A percentile compares a stretch with the other conserved stretches of the same genome.
These are phyloP conservation scores for Cataglyphis hispanica DNA, from an alignment of 1,140 invertebrate species.

Conservation along the genomic window DNA sequence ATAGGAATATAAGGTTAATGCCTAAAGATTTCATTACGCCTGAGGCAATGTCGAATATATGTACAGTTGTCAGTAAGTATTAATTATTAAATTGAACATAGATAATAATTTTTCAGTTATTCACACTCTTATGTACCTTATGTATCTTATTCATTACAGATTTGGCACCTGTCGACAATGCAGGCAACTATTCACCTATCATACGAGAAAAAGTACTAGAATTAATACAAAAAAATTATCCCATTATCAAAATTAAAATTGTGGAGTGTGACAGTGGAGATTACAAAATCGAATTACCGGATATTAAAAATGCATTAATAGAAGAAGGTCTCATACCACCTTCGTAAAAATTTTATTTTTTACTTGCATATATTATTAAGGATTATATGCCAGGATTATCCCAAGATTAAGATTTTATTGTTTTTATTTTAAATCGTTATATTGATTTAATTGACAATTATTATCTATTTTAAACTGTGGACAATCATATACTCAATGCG, in stretches of 20 bases:
- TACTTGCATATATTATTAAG: background rate
- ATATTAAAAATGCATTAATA: constrained; percentile 64
- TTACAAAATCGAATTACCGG: constrained; percentile 75
- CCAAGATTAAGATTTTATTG: background rate
- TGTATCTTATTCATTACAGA: constrained; percentile 74
- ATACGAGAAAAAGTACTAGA: constrained; percentile 65
- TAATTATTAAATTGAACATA: constrained; percentile 6
- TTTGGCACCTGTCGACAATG: constrained; percentile 63
- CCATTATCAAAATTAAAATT: constrained; percentile 72
- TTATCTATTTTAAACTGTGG: background rate
- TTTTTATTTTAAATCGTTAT: constrained; percentile 14
- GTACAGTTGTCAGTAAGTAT: constrained; percentile 78
- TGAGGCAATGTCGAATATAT: constrained; percentile 71
- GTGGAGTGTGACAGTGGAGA: constrained; percentile 9
- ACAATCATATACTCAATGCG: background rate
- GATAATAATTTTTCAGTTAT: constrained; percentile 14
- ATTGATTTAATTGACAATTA: background rate
- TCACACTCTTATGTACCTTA: constrained; percentile 33
- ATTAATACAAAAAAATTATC: constrained; percentile 26
- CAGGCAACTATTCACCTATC: constrained; percentile 40
- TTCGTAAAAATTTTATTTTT: constrained; percentile 23
- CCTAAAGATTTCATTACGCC: constrained; percentile 78
- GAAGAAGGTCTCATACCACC: constrained; percentile 67
- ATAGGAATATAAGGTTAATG: constrained; percentile 81
- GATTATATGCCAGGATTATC: background rate